phyloP scores from a whole-genome alignment of 2,797 vertebrate genomes.

The Falco peregrinus region DNA sequence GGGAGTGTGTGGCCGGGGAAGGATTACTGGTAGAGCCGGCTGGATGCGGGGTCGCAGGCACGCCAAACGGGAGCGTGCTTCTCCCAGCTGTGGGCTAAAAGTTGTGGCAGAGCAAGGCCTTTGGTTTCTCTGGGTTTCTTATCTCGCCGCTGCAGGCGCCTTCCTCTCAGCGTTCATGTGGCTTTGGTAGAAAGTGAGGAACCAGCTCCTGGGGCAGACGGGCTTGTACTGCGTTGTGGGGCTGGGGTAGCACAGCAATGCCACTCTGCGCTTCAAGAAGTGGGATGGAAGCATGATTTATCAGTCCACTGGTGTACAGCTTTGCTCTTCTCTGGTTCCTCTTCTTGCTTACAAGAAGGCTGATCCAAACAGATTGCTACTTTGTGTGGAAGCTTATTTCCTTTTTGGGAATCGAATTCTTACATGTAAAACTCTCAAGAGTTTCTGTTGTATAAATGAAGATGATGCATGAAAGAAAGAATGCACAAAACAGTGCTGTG shows the following conservation, averaged over 20 bases:
- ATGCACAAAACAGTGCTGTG: neutral
- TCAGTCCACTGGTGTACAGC: neutral
- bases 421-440: neutral
- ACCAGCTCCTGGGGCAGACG: fast-evolving
- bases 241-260: neutral
- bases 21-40: neutral
- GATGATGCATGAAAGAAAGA: neutral
- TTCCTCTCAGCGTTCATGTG: neutral
- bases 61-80: neutral
- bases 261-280: too few relatives aligned
- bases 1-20: neutral
- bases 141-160: fast-evolving
- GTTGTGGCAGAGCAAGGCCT: neutral
- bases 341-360: neutral
- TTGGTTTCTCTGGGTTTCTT: neutral
- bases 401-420: neutral
- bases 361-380: neutral
- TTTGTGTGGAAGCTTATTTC: neutral
- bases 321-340: neutral
- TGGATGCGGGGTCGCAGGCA: neutral
- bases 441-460: neutral
- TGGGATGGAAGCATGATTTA: neutral
- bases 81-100: neutral
- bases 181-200: neutral
- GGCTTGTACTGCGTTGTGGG: neutral